Evolutionary conservation across 2,113 vertebrate species (phyloP), one percentile per base, ranked within the genome.

Genomic region (Solea senegalensis): DNA sequence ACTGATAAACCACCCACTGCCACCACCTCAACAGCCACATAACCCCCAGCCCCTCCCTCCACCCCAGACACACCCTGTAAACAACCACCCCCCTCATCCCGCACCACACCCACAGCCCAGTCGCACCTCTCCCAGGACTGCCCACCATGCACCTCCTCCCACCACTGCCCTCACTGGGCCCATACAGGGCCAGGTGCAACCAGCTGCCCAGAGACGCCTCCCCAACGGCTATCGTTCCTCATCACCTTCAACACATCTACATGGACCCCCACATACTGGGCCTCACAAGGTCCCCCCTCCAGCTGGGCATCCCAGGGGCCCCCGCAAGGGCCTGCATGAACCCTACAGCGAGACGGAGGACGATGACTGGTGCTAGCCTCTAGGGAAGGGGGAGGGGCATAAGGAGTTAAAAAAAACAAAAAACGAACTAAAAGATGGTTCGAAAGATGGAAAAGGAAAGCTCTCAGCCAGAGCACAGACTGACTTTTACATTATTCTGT

Each of bases 321-420:
- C 90, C 70, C 93, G 94, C 72, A 95, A 93, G 88, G 95, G 94
- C 81, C 91, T 94, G 88, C 96, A 95, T 74, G 95, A 96, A 93
- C 94, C 95, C 90, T 96, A 94, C 90, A 95, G 93, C 71, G 95
- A 97, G 85, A 96, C 93, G 48, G 95, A 96, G 81, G 95, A 95
- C 60, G 95, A 97, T 64, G 96, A 97, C 91, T 97, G 96, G 95
- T 97, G 96, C 96, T 97, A 97, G 94, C 94, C 92, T 88, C 86
- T 78, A 90, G 90, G 87, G 86, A 80, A 10, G 28, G 80, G 90
- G 83, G 73, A 77, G 78, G 83, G 81, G 58, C n/a, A 34, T 63
- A 62, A 11, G 41, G 61, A 76, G 58, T 72, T 56, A 79, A 75
- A 72, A 64, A 11, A 75, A 72, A 64, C 2, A 3, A 14, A 48